phyloP scores from a whole-genome alignment of 2,888 invertebrate genomes.

The Cosmia trapezina region DNA sequence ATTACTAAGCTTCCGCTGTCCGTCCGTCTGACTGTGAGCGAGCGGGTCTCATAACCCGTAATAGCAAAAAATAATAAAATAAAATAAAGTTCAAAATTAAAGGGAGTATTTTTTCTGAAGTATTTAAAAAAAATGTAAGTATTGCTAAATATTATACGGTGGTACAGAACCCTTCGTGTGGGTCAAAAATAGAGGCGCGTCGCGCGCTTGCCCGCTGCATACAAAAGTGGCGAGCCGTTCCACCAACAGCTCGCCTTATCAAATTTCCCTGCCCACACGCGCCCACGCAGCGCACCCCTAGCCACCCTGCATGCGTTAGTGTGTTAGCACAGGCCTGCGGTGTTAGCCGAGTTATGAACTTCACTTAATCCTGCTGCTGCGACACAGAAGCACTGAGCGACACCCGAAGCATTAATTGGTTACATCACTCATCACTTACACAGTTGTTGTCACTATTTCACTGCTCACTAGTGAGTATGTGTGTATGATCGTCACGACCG shows the following conservation, averaged over 20 bases:
- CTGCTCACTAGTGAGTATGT: constrained; percentile 75
- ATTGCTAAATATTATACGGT: too few relatives aligned
- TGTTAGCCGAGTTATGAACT: constrained; percentile 73
- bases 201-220: constrained; percentile 80
- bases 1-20: too few relatives aligned
- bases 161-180: too few relatives aligned
- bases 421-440: constrained; percentile 87
- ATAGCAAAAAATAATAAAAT: too few relatives aligned
- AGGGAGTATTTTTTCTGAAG: too few relatives aligned
- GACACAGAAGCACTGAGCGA: constrained; percentile 82
- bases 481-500: constrained; percentile 69
- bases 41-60: too few relatives aligned
- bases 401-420: constrained; percentile 73
- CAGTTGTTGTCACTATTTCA: constrained; percentile 73
- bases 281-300: constrained; percentile 75
- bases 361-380: constrained; percentile 77
- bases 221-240: constrained; percentile 86
- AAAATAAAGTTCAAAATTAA: too few relatives aligned
- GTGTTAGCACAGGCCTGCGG: constrained; percentile 83
- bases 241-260: constrained; percentile 85
- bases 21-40: too few relatives aligned
- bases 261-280: constrained; percentile 88
- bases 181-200: constrained; percentile 86
- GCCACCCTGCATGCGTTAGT: constrained; percentile 84
- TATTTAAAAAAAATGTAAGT: too few relatives aligned